phyloP scores from a whole-genome alignment of 1,140 invertebrate species.

The Octopus sinensis region DNA sequence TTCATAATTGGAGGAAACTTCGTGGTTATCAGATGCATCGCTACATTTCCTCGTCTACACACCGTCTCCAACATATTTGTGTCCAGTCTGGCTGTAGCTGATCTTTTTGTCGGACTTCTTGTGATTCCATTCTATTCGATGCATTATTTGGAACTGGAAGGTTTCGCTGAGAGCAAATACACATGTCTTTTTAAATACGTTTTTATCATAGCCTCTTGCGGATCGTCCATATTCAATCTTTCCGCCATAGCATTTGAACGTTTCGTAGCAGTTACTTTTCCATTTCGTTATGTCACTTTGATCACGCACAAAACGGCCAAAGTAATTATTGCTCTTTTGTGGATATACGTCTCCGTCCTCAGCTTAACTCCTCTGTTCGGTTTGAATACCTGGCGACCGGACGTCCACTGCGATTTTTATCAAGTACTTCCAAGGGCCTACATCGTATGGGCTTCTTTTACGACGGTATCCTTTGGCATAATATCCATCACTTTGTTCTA shows the following conservation, averaged over 20 bases:
- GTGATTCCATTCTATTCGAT: constrained; percentile 29
- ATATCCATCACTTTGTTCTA: background rate
- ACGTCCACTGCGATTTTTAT: constrained; percentile 27
- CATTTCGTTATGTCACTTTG: constrained; percentile 23
- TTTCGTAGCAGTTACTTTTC: constrained; percentile 30
- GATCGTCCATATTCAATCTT: constrained; percentile 29
- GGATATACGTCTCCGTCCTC: constrained; percentile 26
- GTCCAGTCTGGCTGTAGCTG: constrained; percentile 26
- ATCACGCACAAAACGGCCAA: constrained; percentile 25
- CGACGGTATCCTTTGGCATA: constrained; percentile 20
- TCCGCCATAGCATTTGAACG: constrained; percentile 31
- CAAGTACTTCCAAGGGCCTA: constrained; percentile 25
- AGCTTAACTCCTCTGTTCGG: constrained; percentile 25
- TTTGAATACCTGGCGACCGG: constrained; percentile 27
- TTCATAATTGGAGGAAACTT: constrained; percentile 19
- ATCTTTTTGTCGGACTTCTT: constrained; percentile 25
- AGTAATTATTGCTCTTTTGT: constrained; percentile 21
- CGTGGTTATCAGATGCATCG: background rate
- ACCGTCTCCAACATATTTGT: constrained; percentile 30
- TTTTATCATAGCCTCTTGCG: constrained; percentile 26
- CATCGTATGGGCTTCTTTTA: constrained; percentile 18
- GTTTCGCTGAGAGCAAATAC: constrained; percentile 18
- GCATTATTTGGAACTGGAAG: constrained; percentile 23
- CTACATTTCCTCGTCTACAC: background rate
- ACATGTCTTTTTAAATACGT: constrained; percentile 29